Percentiles rank a stretch among this genome's conserved stretches.
phyloP scores from a whole-genome alignment of 1,140 invertebrate genomes.

The Carcinoscorpius rotundicauda region DNA sequence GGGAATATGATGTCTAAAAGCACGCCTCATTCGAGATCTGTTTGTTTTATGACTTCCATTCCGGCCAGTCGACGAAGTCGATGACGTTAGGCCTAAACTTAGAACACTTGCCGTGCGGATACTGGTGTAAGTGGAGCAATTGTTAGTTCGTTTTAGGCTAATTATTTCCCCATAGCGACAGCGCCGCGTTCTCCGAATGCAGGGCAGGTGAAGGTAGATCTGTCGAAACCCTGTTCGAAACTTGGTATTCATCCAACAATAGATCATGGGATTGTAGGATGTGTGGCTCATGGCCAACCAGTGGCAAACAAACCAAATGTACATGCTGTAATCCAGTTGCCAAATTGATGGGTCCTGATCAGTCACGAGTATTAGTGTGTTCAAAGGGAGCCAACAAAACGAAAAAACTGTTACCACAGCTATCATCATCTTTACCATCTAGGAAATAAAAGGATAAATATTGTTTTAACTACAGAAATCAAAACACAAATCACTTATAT shows the following conservation, averaged over 20 bases:
- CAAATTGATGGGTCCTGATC: slow-evolving; percentile 14
- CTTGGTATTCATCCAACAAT: slow-evolving; percentile 76
- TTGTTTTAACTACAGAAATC: too few species aligned
- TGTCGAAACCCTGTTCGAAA: slow-evolving; percentile 44
- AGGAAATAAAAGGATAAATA: slow-evolving; percentile 21
- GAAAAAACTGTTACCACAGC: slow-evolving; percentile 35
- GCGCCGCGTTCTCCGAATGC: neutral
- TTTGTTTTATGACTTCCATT: too few species aligned
- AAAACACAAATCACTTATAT: too few species aligned
- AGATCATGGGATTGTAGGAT: slow-evolving; percentile 85
- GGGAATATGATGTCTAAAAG: too few species aligned
- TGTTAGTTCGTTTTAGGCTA: slow-evolving; percentile 13
- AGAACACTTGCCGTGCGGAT: slow-evolving; percentile 15
- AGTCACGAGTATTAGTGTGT: slow-evolving; percentile 26
- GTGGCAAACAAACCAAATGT: slow-evolving; percentile 59
- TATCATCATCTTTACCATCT: slow-evolving; percentile 49
- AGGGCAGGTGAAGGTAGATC: slow-evolving; percentile 8
- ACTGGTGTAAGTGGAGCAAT: slow-evolving; percentile 15
- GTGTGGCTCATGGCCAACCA: slow-evolving; percentile 81
- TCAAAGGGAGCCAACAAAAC: slow-evolving; percentile 35
- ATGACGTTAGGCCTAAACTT: slow-evolving; percentile 4
- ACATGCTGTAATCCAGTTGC: slow-evolving; percentile 39
- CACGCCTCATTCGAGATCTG: too few species aligned
- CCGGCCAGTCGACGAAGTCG: too few species aligned
- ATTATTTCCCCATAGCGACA: slow-evolving; percentile 2